A percentile compares a stretch with the other conserved stretches of the same genome.
Evolutionary conservation across 2,113 vertebrate species (phyloP).

Genomic region (Leptosomus discolor): DNA sequence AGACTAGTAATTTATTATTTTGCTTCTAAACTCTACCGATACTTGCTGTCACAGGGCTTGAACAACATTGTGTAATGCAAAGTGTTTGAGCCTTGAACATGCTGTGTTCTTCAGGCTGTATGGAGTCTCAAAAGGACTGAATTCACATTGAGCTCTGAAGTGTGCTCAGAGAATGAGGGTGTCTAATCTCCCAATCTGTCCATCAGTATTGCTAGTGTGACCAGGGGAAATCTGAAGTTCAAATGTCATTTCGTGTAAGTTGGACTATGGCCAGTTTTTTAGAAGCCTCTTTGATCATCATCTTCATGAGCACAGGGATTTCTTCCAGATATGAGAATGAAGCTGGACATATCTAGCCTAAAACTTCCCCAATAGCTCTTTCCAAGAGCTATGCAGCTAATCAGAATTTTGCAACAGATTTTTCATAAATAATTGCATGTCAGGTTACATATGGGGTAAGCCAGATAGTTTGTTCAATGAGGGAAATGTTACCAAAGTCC

Average conservation of each 20-base stretch:
- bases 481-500: background rate
- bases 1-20: background rate
- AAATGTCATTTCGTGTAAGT: background rate
- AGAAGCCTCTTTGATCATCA: background rate
- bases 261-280: background rate
- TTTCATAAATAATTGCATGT: background rate
- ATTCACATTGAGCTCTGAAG: background rate
- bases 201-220: background rate
- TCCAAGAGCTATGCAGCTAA: background rate
- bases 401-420: background rate
- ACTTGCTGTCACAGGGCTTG: background rate
- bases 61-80: background rate
- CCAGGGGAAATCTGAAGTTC: background rate
- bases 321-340: background rate
- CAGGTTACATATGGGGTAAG: background rate
- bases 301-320: background rate
- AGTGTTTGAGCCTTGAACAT: background rate
- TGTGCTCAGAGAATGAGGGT: accelerated
- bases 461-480: background rate
- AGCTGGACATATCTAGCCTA: background rate
- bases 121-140: background rate
- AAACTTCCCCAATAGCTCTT: background rate
- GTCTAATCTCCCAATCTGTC: background rate
- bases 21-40: background rate
- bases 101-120: background rate